A percentile compares a stretch with the other conserved stretches of the same genome.
Evolutionary conservation across 1,140 invertebrate species (phyloP).

Genomic region (Listronotus bonariensis): DNA sequence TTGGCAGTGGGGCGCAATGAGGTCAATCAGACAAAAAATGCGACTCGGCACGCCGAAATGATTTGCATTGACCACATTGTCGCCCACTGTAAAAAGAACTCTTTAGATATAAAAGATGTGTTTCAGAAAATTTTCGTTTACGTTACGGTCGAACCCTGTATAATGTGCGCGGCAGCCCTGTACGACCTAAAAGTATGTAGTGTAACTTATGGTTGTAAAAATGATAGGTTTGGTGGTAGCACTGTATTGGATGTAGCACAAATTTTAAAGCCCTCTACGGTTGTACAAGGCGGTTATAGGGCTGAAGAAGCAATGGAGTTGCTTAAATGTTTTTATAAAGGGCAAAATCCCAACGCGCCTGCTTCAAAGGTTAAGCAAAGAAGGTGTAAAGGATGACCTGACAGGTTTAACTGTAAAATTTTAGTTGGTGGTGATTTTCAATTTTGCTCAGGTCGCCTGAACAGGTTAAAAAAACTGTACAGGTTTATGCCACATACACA

Average conservation of each 20-base stretch:
- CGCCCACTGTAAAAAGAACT: constrained; percentile 65
- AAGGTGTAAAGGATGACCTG: too few species aligned
- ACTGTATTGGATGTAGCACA: constrained; percentile 82
- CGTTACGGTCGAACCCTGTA: constrained; percentile 97
- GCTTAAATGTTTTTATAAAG: constrained; percentile 93
- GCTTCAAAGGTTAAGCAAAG: constrained; percentile 63
- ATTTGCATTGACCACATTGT: constrained; percentile 88
- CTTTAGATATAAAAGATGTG: constrained; percentile 63
- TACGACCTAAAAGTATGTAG: constrained; percentile 73
- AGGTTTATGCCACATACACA: too few species aligned
- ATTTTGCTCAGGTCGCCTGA: too few species aligned
- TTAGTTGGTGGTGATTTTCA: too few species aligned
- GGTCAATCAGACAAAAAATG: constrained; percentile 92
- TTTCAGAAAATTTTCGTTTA: constrained; percentile 74
- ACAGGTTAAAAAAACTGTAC: too few species aligned
- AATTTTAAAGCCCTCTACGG: constrained; percentile 61
- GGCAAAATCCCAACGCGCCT: constrained; percentile 91
- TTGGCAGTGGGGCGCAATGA: constrained; percentile 79
- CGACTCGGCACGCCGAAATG: constrained; percentile 94
- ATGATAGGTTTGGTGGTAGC: constrained; percentile 95
- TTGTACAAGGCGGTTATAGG: constrained; percentile 68
- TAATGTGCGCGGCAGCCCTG: constrained; percentile 96
- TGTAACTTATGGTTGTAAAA: constrained; percentile 91
- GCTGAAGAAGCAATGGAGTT: constrained; percentile 82
- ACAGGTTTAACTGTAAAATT: too few species aligned